phyloP scores from a whole-genome alignment of 2,888 invertebrate genomes.

The Ectobius pallidus region DNA sequence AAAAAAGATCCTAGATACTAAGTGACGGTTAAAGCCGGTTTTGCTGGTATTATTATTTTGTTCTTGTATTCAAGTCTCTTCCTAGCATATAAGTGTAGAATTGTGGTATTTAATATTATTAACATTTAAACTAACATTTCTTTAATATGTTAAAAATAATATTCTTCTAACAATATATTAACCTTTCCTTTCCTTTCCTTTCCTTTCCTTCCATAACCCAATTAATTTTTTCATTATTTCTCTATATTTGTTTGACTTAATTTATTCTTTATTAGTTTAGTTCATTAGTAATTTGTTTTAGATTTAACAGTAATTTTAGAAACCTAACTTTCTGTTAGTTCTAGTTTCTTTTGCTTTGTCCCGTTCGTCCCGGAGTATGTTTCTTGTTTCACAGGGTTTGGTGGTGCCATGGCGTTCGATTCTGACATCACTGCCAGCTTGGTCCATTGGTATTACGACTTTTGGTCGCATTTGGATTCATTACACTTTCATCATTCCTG shows the following conservation, averaged over 20 bases:
- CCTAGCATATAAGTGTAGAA: too few relatives aligned
- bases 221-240: constrained; percentile 6
- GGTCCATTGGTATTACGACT: constrained; percentile 74
- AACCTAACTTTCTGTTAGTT: constrained; percentile 11
- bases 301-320: not conserved
- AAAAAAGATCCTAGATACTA: too few relatives aligned
- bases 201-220: constrained; percentile 10
- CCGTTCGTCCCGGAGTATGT: constrained; percentile 24
- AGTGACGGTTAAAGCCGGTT: too few relatives aligned
- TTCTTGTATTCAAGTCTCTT: too few relatives aligned
- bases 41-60: too few relatives aligned
- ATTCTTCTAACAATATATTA: not conserved
- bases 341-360: constrained; percentile 6
- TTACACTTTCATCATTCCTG: constrained; percentile 73
- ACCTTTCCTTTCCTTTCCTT: constrained; percentile 20
- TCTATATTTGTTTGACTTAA: too few relatives aligned
- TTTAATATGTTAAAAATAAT: too few relatives aligned
- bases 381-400: constrained; percentile 48
- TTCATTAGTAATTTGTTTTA: constrained; percentile 17
- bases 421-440: constrained; percentile 67
- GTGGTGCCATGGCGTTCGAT: constrained; percentile 70
- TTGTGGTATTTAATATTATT: too few relatives aligned
- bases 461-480: constrained; percentile 79
- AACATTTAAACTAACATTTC: too few relatives aligned
- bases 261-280: not conserved